A percentile compares a stretch with the other conserved stretches of the same genome.
These are phyloP conservation scores for Tyria jacobaeae DNA, from an alignment of 2,888 invertebrate species.

Conservation along the genomic window DNA sequence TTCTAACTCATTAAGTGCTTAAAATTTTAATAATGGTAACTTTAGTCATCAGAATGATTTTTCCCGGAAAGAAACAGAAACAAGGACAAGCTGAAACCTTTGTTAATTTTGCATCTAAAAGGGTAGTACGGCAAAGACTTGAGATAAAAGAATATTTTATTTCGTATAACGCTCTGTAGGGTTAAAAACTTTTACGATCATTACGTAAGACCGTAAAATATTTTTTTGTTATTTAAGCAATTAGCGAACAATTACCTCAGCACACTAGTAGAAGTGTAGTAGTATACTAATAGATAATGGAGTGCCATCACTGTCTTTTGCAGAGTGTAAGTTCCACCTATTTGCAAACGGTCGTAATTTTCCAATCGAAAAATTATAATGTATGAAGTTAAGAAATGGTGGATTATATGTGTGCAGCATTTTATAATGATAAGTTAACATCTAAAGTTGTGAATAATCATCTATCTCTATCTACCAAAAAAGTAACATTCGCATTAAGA, in stretches of 20 bases:
- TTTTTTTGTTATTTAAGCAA: neutral
- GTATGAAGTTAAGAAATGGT: no score
- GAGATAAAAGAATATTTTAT: conserved; percentile 17
- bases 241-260: neutral
- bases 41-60: neutral
- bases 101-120: neutral
- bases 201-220: neutral
- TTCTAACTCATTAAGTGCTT: neutral
- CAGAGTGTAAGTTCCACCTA: neutral
- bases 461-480: no score
- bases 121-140: conserved; percentile 7
- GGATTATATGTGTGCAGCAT: no score
- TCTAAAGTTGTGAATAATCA: no score
- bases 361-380: neutral
- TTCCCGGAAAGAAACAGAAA: neutral
- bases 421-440: no score
- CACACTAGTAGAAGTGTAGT: neutral
- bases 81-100: neutral
- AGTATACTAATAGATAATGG: neutral
- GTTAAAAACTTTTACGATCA: neutral
- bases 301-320: neutral
- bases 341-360: neutral
- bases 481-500: no score
- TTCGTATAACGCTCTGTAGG: neutral
- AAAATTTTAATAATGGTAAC: neutral